Base-by-base conservation (phyloP, 2,797 vertebrate genomes). In the Lepidocolaptes lacrymiger region DNA sequence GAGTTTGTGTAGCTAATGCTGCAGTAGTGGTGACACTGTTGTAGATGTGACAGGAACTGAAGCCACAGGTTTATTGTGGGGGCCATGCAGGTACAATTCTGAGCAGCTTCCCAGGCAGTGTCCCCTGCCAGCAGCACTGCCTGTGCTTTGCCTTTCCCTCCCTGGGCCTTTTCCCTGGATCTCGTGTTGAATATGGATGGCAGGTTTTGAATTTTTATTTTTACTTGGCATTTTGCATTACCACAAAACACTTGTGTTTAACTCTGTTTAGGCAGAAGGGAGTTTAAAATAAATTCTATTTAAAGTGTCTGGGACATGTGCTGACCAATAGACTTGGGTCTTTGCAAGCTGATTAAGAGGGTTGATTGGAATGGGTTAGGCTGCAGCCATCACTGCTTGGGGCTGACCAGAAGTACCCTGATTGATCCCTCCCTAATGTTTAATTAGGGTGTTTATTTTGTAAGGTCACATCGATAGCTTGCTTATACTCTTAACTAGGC, bases 281-380 rank as follows among this genome's bases (percentile, higher is more conserved):
- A 43, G 13, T 79, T 89, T 28, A 39, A 87, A 86, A 80, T 36
- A 54, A 93, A 66, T 67, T 48, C 27, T 89, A 0, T 73, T 82
- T 66, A 1, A 83, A 82, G 84, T 59, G 56, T 76, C 48, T 43
- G 51, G 48, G 77, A n/a, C 39, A 9, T 23, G 24, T 86, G 88
- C 58, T 75, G 85, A n/a, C 64, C 54, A 37, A 4, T 16, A 46
- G 64, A 48, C 49, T 54, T 39, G 49, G 51, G 30, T 21, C 43
- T 73, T 88, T 89, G 62, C 56, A 75, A 44, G 82, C 78, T 95
- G 89, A 41, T 91, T 41, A 64, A 30, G 81, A 67, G 67, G 21
- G 49, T 26, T 89, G 69, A 41, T 69, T 58, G 78, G 72, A 66
- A 10, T 11, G 37, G 28, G 24, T 59, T 80, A 55, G 81, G 80